Percentiles rank a stretch among this genome's conserved stretches.
Conservation (phyloP, 2,797 vertebrate species). For the Enteromius radiatus region DNA sequence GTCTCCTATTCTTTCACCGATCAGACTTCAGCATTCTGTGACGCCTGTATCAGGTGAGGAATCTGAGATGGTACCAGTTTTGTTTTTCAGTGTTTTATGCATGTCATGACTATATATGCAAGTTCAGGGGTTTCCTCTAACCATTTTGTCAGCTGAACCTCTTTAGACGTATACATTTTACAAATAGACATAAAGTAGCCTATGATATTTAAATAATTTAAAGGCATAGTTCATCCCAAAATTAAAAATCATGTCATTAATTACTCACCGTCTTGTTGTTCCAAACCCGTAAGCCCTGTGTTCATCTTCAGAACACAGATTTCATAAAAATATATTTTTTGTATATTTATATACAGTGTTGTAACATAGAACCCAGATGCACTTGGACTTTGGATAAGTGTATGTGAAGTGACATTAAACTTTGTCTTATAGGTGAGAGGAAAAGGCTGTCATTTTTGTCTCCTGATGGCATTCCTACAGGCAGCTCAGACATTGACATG, state of each 20-base stretch:
- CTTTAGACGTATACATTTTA: background rate
- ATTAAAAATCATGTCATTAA: too few relatives aligned
- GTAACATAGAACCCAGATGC: too few relatives aligned
- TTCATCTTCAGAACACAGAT: too few relatives aligned
- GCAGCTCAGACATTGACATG: constrained; percentile 69
- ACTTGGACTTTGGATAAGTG: background rate
- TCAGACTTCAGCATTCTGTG: constrained; percentile 77
- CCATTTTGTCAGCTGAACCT: background rate
- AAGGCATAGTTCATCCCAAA: too few relatives aligned
- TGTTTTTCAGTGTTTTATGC: background rate
- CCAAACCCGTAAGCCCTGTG: too few relatives aligned
- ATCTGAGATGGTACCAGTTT: background rate
- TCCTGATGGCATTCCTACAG: constrained; percentile 75
- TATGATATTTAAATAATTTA: background rate
- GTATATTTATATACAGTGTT: too few relatives aligned
- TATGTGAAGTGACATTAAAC: background rate
- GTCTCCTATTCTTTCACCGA: constrained; percentile 90
- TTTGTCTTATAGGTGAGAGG: constrained; percentile 75
- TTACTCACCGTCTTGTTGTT: too few relatives aligned
- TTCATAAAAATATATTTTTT: too few relatives aligned
- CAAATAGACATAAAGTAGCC: background rate
- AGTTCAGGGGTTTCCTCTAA: background rate
- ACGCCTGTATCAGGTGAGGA: constrained; percentile 84
- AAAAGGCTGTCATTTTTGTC: constrained; percentile 79
- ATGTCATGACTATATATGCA: too few relatives aligned